Evolutionary conservation across 2,888 invertebrate species (phyloP).

Genomic region (Lithophane leautieri): DNA sequence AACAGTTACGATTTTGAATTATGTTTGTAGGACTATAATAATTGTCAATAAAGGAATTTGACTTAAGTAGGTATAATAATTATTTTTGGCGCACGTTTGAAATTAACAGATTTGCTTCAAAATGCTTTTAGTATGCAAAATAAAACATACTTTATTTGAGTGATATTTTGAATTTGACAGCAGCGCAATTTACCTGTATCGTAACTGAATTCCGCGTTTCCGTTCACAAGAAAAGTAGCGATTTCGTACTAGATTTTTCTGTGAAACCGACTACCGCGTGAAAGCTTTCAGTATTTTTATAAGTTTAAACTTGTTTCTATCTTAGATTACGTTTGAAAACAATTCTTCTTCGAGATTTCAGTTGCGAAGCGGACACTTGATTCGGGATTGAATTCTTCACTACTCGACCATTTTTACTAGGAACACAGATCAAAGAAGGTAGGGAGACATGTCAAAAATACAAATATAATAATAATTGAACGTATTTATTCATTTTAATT

Average conservation of each 20-base stretch:
- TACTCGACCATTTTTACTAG: constrained; percentile 13
- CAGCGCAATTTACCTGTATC: constrained; percentile 20
- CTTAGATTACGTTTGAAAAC: constrained; percentile 45
- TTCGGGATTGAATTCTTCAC: constrained; percentile 48
- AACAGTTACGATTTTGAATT: constrained; percentile 5
- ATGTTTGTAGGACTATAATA: background rate
- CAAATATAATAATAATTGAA: too few species aligned
- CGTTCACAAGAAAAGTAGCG: constrained; percentile 12
- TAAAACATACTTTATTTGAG: background rate
- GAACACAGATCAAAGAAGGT: background rate
- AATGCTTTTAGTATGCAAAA: background rate
- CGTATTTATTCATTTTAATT: too few species aligned
- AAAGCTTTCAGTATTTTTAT: constrained; percentile 44
- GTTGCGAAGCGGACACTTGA: constrained; percentile 36
- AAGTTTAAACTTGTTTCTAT: constrained; percentile 48
- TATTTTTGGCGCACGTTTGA: too few species aligned
- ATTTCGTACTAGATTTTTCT: constrained; percentile 32
- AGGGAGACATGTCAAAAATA: constrained; percentile 4
- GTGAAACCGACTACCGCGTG: constrained; percentile 7
- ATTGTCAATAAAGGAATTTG: background rate
- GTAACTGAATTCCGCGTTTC: constrained; percentile 6
- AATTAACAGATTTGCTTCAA: background rate
- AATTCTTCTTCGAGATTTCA: constrained; percentile 45
- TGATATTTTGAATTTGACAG: constrained; percentile 7
- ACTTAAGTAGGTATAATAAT: too few species aligned